Evolutionary conservation across 2,797 vertebrate species (phyloP), one percentile per base, ranked within the genome.

Genomic region (Danio tinwini): DNA sequence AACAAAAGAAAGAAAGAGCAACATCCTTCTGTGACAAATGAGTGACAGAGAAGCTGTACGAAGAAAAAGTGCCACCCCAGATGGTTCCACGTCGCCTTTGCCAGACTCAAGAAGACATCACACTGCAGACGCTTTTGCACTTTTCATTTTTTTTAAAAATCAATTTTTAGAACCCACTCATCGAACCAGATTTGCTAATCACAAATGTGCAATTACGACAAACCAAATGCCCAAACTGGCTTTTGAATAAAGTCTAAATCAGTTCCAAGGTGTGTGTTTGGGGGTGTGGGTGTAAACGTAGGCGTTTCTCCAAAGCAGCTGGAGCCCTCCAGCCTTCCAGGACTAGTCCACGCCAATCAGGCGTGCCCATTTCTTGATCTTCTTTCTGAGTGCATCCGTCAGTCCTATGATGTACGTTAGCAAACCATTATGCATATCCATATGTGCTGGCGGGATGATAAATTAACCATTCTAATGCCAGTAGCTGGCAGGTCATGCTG

Each of bases 391-490:
- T 56, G 11, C 29, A 59, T 59, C 19, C 52, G 47, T 65, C 49
- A 64, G 17, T 76, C 6, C 1, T 17, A 58, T 68, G 74, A 68
- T 67, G 40, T 19, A 72, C 59, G 29, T 52, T 45, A 42, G 52
- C 56, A 42, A 8, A 50, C 73, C 16, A 75, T 75, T 40, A 75
- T 55, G 59, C 59, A 5, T 21, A 47, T 44, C 63, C 40, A 58
- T 76, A 58, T 58, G 74, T 56, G 10, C 63, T 76, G 62, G 19
- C 16, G 16, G 14, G 40, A 39, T 47, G 74, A 76, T 56, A 39
- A 68, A 76, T 17, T 74, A 56, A 17, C 5, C 19, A 1, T n/a
- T 58, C 17, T 75, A 53, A 52, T 75, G n/a, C 39, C 50, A 53
- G 73, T 44, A 63, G 21, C 21, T 12, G 19, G 37, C 10, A 19